phyloP scores from a whole-genome alignment of 2,888 invertebrate species.

The Brachycybe producta region DNA sequence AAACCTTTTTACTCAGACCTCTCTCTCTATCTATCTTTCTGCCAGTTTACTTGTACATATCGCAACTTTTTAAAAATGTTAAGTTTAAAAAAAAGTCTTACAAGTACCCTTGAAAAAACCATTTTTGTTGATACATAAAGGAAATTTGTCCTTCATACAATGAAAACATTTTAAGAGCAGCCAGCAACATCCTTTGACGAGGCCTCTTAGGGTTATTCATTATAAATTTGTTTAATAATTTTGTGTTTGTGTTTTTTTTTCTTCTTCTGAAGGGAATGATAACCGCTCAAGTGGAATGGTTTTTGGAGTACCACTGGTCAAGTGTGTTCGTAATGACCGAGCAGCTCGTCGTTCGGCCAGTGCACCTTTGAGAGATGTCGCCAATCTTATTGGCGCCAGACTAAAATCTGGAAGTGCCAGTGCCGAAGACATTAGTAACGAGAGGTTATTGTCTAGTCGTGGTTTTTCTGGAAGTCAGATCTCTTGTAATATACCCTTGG shows the following conservation, averaged over 20 bases:
- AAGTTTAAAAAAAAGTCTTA: too few relatives aligned
- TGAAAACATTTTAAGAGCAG: too few relatives aligned
- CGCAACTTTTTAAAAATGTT: too few relatives aligned
- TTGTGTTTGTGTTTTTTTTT: background rate
- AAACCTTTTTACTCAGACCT: too few relatives aligned
- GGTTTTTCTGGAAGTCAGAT: conserved; percentile 16
- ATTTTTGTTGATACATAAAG: too few relatives aligned
- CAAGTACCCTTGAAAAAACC: too few relatives aligned
- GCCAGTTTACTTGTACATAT: too few relatives aligned
- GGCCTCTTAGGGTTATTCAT: too few relatives aligned
- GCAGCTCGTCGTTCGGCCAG: conserved; percentile 32
- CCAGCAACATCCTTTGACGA: too few relatives aligned
- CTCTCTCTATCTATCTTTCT: too few relatives aligned
- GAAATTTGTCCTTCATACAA: too few relatives aligned
- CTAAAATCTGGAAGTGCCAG: conserved; percentile 15
- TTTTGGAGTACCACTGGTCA: conserved; percentile 70
- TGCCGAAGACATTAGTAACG: conserved; percentile 18
- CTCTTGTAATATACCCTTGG: conserved; percentile 19
- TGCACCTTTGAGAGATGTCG: conserved; percentile 10
- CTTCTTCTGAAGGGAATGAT: background rate
- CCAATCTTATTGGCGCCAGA: conserved; percentile 4
- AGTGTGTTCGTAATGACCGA: conserved; percentile 70
- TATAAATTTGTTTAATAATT: background rate
- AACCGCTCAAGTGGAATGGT: conserved; percentile 45
- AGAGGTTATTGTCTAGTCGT: conserved; percentile 12